Base-by-base conservation (phyloP, 2,797 vertebrate genomes). In the Novumbra hubbsi region DNA sequence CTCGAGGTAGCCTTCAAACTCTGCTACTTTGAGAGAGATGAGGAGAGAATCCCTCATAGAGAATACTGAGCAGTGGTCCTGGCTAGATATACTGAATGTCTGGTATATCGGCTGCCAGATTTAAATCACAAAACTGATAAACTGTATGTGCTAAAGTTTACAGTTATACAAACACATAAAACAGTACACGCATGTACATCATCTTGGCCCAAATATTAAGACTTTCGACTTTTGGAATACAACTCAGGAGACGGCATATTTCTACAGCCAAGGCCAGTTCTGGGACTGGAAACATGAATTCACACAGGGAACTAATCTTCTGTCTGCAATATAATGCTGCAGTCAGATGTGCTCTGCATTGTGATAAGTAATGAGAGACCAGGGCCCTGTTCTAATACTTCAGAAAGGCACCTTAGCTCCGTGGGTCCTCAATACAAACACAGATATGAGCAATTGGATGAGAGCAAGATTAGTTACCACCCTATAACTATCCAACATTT, bases 321-420 rank as follows among this genome's bases (percentile, higher is more conserved):
- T 48, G 68, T 55, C 28, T 27, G 68, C 32, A 15, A 52, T 38
- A 73, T 48, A 85, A 76, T 65, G 50, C 91, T 90, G 91, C 91
- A 92, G 88, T 90, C 85, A 87, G 85, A 89, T 92, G 90, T 92
- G 91, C 81, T 81, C 79, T 68, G 91, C 88, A 92, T 92, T 72
- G 79, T 75, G 88, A 93, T 92, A 76, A 82, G 81, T 66, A 32
- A 50, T 73, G 66, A 48, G 64, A 77, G 81, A 60, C 73, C 69
- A 68, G 72, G 80, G 78, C 55, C 55, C 21, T 21, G 55, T 60
- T 60, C 24, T 9, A 60, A 27, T 27, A 27, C 11, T 60, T 24
- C 9, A 11, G n/a, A 60, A 60, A 60, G 24, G 21, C 55, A 24
- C 24, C 21, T n/a, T 24, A 11, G n/a, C n/a, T 57, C 55, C 55